phyloP scores from a whole-genome alignment of 2,113 vertebrate species.

The Sus scrofa region DNA sequence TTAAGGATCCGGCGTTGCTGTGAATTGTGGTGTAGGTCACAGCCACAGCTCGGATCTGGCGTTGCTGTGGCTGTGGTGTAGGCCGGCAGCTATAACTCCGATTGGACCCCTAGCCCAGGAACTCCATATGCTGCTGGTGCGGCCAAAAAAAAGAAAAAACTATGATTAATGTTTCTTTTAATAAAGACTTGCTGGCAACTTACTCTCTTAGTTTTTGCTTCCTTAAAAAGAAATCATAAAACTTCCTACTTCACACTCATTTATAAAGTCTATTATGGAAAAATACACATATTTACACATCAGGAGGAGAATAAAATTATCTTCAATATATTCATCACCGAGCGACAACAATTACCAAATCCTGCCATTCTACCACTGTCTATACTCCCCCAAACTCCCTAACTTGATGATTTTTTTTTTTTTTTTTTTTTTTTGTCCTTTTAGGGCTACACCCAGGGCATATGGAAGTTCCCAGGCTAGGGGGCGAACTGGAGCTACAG shows the following conservation, averaged over 20 bases:
- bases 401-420: too few species aligned
- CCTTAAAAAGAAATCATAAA: background rate
- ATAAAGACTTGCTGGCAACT: background rate
- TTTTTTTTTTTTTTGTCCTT: too few species aligned
- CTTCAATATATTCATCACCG: background rate
- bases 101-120: too few species aligned
- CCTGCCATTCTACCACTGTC: background rate
- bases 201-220: background rate
- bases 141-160: constrained; percentile 2
- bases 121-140: too few species aligned
- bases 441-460: too few species aligned
- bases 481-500: too few species aligned
- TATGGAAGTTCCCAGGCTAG: too few species aligned
- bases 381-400: background rate
- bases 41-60: too few species aligned
- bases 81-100: too few species aligned
- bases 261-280: background rate
- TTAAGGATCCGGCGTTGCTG: too few species aligned
- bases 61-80: too few species aligned
- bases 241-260: background rate
- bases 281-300: background rate
- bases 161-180: background rate
- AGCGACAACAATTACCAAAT: background rate
- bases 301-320: background rate
- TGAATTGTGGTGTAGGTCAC: too few species aligned